phyloP scores from a whole-genome alignment of 2,113 vertebrate genomes.

The Nibea albiflora region DNA sequence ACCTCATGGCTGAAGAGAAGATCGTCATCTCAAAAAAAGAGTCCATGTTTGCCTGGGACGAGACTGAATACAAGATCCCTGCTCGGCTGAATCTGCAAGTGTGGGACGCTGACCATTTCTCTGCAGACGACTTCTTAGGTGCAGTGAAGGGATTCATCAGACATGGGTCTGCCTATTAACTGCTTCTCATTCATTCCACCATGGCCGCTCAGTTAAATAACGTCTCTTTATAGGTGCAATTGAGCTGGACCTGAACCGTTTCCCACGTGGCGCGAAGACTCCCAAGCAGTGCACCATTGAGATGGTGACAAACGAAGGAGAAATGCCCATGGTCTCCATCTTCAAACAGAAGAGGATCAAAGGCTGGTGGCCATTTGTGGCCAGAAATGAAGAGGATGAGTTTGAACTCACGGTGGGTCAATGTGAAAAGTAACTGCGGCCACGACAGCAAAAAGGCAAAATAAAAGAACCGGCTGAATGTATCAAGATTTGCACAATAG shows the following conservation, averaged over 20 bases:
- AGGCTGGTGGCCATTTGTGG: constrained; percentile 98
- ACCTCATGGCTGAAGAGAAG: constrained; percentile 96
- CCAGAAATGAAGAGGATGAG: constrained; percentile 95
- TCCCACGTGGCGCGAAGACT: constrained; percentile 94
- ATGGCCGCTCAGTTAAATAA: background rate
- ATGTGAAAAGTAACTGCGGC: background rate
- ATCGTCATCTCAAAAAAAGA: constrained; percentile 99
- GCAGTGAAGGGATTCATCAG: background rate
- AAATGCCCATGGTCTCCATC: constrained; percentile 95
- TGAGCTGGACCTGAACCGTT: constrained; percentile 96
- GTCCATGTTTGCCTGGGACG: constrained; percentile 99
- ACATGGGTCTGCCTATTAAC: background rate
- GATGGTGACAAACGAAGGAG: constrained; percentile 90
- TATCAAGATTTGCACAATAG: background rate
- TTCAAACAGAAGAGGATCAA: constrained; percentile 99
- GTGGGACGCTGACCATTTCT: constrained; percentile 99
- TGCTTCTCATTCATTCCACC: background rate
- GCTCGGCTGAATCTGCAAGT: constrained; percentile 97
- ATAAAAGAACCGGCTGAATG: background rate
- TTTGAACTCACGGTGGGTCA: constrained; percentile 91
- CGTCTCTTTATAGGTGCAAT: constrained; percentile 88
- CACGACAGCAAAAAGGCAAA: background rate
- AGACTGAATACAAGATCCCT: constrained; percentile 98
- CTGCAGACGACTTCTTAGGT: constrained; percentile 97
- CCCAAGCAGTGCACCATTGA: constrained; percentile 95